These are phyloP conservation scores for Planococcus citri DNA, from an alignment of 1,140 invertebrate species.

Conservation along the genomic window DNA sequence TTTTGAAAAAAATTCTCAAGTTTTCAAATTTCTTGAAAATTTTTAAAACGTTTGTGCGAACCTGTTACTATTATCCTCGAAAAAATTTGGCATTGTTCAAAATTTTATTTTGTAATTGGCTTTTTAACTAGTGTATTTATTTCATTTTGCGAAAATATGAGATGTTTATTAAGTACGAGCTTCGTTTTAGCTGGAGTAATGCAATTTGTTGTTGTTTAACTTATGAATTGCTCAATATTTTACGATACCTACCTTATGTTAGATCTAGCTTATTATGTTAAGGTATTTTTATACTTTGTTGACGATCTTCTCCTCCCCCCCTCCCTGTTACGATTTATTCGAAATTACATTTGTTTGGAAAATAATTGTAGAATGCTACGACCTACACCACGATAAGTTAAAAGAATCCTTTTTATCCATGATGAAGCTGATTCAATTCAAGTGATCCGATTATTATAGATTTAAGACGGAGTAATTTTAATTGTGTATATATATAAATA, in stretches of 20 bases:
- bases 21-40: too few relatives aligned
- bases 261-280: not conserved
- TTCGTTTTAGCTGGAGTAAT: not conserved
- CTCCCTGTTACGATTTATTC: not conserved
- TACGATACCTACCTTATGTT: not conserved
- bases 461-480: not conserved
- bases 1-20: too few relatives aligned
- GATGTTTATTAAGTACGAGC: not conserved
- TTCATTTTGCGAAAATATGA: not conserved
- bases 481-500: constrained; percentile 9
- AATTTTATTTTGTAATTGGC: too few relatives aligned
- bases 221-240: constrained; percentile 2
- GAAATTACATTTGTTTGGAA: not conserved
- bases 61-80: too few relatives aligned
- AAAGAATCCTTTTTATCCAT: too few relatives aligned
- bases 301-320: too few relatives aligned
- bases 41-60: too few relatives aligned
- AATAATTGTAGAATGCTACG: too few relatives aligned
- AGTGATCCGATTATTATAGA: not conserved
- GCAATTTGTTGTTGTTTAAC: not conserved
- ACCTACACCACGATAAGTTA: too few relatives aligned
- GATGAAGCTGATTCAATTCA: not conserved
- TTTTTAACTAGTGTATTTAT: not conserved
- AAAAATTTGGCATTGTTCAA: too few relatives aligned
- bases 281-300: not conserved